Conservation (phyloP, 2,797 vertebrate species). For the Micrastur ruficollis region DNA sequence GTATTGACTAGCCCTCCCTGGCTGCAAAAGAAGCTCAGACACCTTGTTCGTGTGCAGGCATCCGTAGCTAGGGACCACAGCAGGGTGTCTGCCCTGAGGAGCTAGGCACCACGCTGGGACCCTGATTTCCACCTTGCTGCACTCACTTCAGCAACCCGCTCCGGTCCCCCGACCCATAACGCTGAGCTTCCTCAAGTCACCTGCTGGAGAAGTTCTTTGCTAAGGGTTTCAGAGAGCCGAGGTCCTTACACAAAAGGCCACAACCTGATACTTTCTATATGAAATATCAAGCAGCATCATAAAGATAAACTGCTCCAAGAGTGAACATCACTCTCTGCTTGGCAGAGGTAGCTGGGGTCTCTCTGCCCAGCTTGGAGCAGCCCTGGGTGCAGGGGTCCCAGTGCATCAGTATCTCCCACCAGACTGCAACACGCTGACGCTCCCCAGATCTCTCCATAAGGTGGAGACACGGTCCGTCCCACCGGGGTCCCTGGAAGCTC, state of each 20-base stretch:
- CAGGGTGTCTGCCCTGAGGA: neutral
- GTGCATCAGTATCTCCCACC: neutral
- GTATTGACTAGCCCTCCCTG: neutral
- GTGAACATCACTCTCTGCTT: neutral
- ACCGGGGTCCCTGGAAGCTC: neutral
- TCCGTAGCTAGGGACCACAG: neutral
- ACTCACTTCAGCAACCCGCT: neutral
- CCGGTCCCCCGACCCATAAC: neutral
- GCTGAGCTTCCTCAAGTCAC: neutral
- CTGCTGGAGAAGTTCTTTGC: neutral
- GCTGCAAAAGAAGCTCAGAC: neutral
- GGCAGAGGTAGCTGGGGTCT: neutral
- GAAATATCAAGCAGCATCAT: neutral
- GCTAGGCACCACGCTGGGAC: neutral
- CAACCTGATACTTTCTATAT: neutral
- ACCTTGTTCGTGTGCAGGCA: neutral
- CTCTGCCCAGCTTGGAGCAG: neutral
- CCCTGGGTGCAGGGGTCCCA: fast-evolving
- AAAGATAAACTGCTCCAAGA: neutral
- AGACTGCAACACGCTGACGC: fast-evolving
- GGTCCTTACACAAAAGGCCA: neutral
- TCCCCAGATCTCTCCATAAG: neutral
- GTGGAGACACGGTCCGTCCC: neutral
- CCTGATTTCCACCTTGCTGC: neutral
- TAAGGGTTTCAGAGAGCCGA: neutral